Evolutionary conservation across 2,113 vertebrate genomes (phyloP), one percentile per base, ranked within the genome.

Genomic region (Erinaceus europaeus): DNA sequence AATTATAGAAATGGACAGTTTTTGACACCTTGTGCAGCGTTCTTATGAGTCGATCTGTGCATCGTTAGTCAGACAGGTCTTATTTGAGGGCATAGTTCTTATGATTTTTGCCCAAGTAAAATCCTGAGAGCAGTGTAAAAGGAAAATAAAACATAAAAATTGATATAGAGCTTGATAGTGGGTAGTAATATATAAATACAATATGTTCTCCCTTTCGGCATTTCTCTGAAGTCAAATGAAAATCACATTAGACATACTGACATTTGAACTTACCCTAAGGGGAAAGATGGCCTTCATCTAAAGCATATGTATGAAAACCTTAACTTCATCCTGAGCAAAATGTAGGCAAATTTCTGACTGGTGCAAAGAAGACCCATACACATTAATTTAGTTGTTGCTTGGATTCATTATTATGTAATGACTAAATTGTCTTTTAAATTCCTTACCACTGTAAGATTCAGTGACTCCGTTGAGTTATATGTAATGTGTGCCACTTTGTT

Each of bases 181-280:
- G 74, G 74, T 15, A 46, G 14, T 27, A 9, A 72, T 42, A 48
- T 46, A 21, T 53, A 83, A 91, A 73, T 80, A 53, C 5, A 68
- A 52, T 55, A 21, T 59, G 36, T 25, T 57, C 3, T 91, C 15
- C 32, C 57, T 76, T 90, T 75, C 18, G 46, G 4, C 14, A 65
- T 73, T 88, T 10, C 12, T 85, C 10, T 44, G 13, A 68, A 73
- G 29, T 69, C 18, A 86, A 73, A 42, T 84, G 62, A 14, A 62
- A 83, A 90, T 76, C 52, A 48, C 17, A 85, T 79, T 82, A 67
- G 27, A 84, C 32, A 64, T 17, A 36, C 14, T 34, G n/a, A 27
- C 57, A 55, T 91, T 90, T 86, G 68, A 79, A 91, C 15, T 77
- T 88, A 81, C 25, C n/a, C 44, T 73, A 65, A 71, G 42, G 61